A percentile compares a stretch with the other conserved stretches of the same genome.
These are phyloP conservation scores for Cheilosia variabilis DNA, from an alignment of 2,888 invertebrate genomes.

Conservation along the genomic window DNA sequence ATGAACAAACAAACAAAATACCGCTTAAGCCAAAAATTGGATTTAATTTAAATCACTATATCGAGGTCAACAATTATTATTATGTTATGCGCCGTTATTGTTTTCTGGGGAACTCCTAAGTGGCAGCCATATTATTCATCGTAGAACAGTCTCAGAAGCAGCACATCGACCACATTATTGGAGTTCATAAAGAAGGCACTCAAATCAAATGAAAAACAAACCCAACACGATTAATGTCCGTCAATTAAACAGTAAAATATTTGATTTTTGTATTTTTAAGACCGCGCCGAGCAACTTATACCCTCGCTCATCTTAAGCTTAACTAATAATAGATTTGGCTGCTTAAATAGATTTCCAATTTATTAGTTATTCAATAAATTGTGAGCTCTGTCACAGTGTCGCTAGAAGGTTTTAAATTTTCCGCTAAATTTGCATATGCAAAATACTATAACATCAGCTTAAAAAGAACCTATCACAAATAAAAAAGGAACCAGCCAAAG, in stretches of 20 bases:
- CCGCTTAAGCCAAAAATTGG: not conserved
- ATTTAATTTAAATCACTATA: constrained; percentile 71
- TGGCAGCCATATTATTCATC: constrained; percentile 43
- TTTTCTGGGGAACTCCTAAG: constrained; percentile 47
- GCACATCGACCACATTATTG: constrained; percentile 18
- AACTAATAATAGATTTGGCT: not conserved
- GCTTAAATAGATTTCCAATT: constrained; percentile 7
- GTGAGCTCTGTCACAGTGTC: constrained; percentile 6
- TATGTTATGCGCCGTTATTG: constrained; percentile 49
- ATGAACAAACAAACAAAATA: not conserved
- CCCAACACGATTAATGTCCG: not conserved
- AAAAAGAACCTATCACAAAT: constrained; percentile 2
- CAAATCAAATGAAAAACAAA: not conserved
- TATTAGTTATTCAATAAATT: constrained; percentile 21
- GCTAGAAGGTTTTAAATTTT: constrained; percentile 30
- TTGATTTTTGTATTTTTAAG: not conserved
- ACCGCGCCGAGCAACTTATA: not conserved
- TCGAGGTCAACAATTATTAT: constrained; percentile 73
- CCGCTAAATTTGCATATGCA: constrained; percentile 30
- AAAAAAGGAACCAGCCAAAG: constrained; percentile 1
- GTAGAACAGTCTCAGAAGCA: not conserved
- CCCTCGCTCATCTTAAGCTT: not conserved
- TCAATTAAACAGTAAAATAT: constrained; percentile 19
- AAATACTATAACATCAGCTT: not conserved
- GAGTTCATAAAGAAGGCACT: not conserved